phyloP scores from a whole-genome alignment of 2,113 vertebrate species.

The Chascanopsetta lugubris region DNA sequence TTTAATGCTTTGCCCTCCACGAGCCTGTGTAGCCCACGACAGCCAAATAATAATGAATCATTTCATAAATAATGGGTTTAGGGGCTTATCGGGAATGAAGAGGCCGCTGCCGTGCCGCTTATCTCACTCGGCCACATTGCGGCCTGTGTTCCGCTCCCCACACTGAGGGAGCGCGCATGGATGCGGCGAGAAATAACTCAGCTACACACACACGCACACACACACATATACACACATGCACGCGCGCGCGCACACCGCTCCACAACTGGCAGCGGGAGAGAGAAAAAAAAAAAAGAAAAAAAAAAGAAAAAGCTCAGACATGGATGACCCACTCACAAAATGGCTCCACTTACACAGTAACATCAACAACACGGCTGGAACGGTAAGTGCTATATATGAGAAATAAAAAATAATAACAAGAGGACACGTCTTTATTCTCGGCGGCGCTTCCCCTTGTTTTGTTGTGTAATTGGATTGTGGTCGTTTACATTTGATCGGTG shows the following conservation, averaged over 20 bases:
- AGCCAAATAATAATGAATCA: conserved; percentile 96
- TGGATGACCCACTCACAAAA: conserved; percentile 91
- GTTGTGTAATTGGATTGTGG: not conserved
- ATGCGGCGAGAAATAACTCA: conserved; percentile 89
- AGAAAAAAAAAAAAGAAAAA: conserved; percentile 61
- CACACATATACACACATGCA: conserved; percentile 71
- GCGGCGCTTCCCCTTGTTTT: not conserved
- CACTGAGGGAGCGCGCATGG: conserved; percentile 89
- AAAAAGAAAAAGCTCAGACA: conserved; percentile 80
- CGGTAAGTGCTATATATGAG: conserved; percentile 82
- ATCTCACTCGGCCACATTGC: conserved; percentile 93
- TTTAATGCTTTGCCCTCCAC: conserved; percentile 87
- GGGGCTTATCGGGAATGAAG: conserved; percentile 91
- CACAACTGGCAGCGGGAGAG: conserved; percentile 75
- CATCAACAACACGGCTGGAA: conserved; percentile 85
- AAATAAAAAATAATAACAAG: conserved; percentile 4
- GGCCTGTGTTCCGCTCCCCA: conserved; percentile 91
- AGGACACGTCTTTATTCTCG: conserved; percentile 36
- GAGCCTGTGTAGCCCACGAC: conserved; percentile 83
- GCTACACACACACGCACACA: conserved; percentile 78
- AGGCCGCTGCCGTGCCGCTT: conserved; percentile 89
- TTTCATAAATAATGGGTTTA: conserved; percentile 96
- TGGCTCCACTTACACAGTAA: conserved; percentile 90
- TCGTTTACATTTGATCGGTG: not conserved
- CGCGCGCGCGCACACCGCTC: conserved; percentile 80